Evolutionary conservation across 2,888 invertebrate species (phyloP).

Genomic region (Cataglyphis cursor): DNA sequence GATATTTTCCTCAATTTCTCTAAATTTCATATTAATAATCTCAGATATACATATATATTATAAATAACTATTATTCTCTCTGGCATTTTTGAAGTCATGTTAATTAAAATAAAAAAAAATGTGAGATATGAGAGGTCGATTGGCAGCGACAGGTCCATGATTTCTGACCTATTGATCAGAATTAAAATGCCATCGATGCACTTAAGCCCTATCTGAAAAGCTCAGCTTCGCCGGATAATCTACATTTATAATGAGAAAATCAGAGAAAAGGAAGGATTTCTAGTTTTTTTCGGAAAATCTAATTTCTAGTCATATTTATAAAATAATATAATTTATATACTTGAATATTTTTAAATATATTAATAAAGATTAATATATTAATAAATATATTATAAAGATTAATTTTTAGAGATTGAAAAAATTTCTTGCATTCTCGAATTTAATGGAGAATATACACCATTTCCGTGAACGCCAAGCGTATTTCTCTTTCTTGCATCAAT

Average conservation of each 20-base stretch:
- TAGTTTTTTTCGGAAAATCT: background rate
- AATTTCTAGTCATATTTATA: background rate
- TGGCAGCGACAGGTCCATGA: background rate
- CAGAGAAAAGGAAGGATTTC: background rate
- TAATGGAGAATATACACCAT: background rate
- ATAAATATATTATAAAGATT: no score
- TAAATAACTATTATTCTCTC: background rate
- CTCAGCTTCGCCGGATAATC: background rate
- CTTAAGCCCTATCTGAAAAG: background rate
- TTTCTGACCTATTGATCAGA: slow-evolving; percentile 3
- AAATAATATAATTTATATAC: background rate
- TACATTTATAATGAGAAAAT: background rate
- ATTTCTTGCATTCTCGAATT: background rate
- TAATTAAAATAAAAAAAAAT: slow-evolving; percentile 21
- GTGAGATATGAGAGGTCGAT: background rate
- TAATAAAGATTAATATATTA: background rate
- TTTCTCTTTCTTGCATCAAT: slow-evolving; percentile 4
- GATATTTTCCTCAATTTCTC: background rate
- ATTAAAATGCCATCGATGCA: background rate
- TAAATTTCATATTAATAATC: background rate
- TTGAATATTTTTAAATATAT: background rate
- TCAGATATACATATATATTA: background rate
- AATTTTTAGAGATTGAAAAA: background rate
- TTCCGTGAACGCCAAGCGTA: background rate
- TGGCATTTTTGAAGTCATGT: background rate